A percentile compares a stretch with the other conserved stretches of the same genome.
Conservation (phyloP, 1,140 invertebrate genomes). For the Drosophila tropicalis region DNA sequence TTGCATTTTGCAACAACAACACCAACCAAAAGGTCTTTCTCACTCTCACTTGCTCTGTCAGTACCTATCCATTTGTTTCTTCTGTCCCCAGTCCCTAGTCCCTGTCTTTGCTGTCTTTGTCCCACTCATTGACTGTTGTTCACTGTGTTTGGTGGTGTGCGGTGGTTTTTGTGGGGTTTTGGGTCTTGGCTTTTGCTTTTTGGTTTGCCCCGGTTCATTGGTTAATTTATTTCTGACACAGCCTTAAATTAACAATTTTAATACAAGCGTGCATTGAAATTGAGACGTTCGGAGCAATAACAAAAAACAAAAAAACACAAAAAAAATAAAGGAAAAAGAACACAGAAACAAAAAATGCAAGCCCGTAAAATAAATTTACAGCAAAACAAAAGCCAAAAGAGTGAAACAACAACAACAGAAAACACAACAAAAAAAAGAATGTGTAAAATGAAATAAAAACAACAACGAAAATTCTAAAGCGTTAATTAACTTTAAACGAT, state of each 20-base stretch:
- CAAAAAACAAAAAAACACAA: constrained; percentile 40
- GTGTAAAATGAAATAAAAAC: constrained; percentile 62
- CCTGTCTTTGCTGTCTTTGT: background rate
- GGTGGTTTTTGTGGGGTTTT: constrained; percentile 21
- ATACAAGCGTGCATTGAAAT: constrained; percentile 42
- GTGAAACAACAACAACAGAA: constrained; percentile 58
- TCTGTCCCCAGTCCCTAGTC: background rate
- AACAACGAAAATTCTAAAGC: constrained; percentile 63
- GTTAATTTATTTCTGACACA: constrained; percentile 75
- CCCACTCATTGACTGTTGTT: background rate
- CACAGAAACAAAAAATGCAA: constrained; percentile 47
- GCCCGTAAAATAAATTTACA: constrained; percentile 75
- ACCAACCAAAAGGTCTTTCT: background rate
- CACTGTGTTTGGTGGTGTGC: background rate
- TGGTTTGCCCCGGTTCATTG: constrained; percentile 57
- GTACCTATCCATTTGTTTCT: background rate
- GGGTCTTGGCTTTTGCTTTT: constrained; percentile 24
- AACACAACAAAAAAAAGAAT: constrained; percentile 41
- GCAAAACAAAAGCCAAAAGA: constrained; percentile 59
- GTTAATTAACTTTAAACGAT: constrained; percentile 82
- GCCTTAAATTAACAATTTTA: constrained; percentile 80
- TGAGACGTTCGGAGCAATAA: constrained; percentile 27
- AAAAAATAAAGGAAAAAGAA: constrained; percentile 52
- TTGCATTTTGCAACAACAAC: constrained; percentile 42
- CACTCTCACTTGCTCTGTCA: background rate